Percentiles rank a stretch among this genome's conserved stretches.
phyloP scores from a whole-genome alignment of 2,113 vertebrate genomes.

The Oreochromis tanganicae region DNA sequence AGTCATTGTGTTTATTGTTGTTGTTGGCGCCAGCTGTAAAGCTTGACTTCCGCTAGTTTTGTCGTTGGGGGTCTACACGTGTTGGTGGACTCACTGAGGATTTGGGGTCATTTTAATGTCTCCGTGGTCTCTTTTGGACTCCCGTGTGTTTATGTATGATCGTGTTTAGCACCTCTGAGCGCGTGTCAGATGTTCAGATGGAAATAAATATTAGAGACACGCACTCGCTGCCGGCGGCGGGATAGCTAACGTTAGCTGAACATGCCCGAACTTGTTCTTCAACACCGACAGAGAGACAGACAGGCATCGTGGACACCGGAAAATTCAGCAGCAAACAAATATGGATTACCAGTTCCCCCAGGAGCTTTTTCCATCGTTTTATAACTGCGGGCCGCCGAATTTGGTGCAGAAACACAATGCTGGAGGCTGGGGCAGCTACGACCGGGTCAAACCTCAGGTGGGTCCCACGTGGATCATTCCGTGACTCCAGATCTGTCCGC shows the following conservation, averaged over 20 bases:
- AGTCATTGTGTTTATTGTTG: neutral
- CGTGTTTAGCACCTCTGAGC: neutral
- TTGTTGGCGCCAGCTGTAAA: neutral
- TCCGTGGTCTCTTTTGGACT: neutral
- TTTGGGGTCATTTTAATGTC: neutral
- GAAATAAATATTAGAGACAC: neutral
- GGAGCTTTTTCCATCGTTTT: conserved; percentile 61
- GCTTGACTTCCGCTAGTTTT: neutral
- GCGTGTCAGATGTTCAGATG: neutral
- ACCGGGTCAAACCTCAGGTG: conserved; percentile 45
- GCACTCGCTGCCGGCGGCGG: neutral
- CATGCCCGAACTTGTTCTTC: conserved; percentile 8
- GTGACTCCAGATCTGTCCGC: neutral
- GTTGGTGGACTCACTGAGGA: neutral
- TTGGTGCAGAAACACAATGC: neutral
- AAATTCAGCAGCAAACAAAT: neutral
- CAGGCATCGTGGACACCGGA: neutral
- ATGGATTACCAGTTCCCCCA: conserved; percentile 66
- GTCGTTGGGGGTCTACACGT: neutral
- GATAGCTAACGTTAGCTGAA: neutral
- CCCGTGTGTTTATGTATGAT: neutral
- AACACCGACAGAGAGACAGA: no score
- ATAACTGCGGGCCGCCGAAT: conserved; percentile 49
- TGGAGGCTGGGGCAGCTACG: conserved; percentile 58
- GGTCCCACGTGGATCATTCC: neutral